Base-by-base conservation (phyloP, 2,888 invertebrate genomes). In the Drosophila rubida region DNA sequence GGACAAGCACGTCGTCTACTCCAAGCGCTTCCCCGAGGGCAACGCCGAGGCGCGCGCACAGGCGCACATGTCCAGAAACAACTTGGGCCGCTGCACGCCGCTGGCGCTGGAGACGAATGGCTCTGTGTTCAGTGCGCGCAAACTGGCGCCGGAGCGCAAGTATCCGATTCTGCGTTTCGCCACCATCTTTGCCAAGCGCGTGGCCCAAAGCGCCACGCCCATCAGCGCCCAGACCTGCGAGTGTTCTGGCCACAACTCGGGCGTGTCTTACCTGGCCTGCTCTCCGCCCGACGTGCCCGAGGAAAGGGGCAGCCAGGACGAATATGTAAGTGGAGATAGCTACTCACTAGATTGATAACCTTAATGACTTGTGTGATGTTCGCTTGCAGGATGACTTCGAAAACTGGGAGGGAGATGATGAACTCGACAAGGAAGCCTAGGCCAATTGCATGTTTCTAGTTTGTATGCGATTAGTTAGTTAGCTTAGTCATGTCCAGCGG, bases 91-190 rank as follows among this genome's bases (percentile, higher is more conserved):
- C 45, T 97, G 97, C 89, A 94, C 95, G 0, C 95, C 96, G 0
- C 92, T 97, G 16, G 96, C 97, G 0, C 90, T 97, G 78, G 97
- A 97, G 91, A 96, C 96, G 2, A 96, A 97, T 84, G 97, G 94
- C 13, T 93, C 95, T 0, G 92, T 95, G 58, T 95, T 95, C 86
- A 94, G 94, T 64, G 93, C 93, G 0, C 93, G 93, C 63, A 94
- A 94, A 87, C 83, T 95, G 65, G 93, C 93, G 61, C 92, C 93
- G 11, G 93, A 93, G 48, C 94, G 94, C 51, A 92, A 92, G 39
- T 92, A 93, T 61, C 92, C 93, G 14, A 93, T 94, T 3, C 94
- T 94, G 82, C 94, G 94, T 72, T 94, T 95, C 71, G 93, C 94
- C 4, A 93, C 93, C 22, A 95, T 95, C 3, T 95, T 96, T 79